Evolutionary conservation across 2,888 invertebrate species (phyloP).

Genomic region (Caenorhabditis sp.): DNA sequence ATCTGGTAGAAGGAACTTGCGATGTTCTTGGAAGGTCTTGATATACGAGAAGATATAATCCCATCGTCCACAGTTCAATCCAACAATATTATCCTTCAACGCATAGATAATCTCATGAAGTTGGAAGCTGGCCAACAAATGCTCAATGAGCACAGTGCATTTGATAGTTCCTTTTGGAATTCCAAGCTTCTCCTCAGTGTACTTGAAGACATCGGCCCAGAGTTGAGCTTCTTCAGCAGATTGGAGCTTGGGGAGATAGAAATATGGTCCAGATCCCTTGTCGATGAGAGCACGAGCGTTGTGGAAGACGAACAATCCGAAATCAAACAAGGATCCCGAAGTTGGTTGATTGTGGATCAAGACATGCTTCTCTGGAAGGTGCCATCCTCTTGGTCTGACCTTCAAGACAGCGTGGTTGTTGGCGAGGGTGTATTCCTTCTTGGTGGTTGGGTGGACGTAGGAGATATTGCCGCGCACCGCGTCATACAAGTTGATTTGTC

Average conservation of each 20-base stretch:
- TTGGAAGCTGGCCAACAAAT: conserved; percentile 78
- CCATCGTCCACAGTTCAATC: conserved; percentile 82
- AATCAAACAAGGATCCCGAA: conserved; percentile 79
- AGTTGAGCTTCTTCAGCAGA: conserved; percentile 78
- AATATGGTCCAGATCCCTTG: conserved; percentile 78
- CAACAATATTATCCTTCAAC: conserved; percentile 78
- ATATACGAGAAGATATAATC: conserved; percentile 74
- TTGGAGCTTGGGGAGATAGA: conserved; percentile 81
- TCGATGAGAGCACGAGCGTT: conserved; percentile 76
- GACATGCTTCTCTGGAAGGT: conserved; percentile 77
- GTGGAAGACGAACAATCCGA: conserved; percentile 79
- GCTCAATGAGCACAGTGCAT: conserved; percentile 81
- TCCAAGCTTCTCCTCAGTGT: conserved; percentile 74
- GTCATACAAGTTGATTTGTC: conserved; percentile 77
- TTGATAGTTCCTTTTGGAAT: conserved; percentile 78
- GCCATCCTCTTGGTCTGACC: conserved; percentile 81
- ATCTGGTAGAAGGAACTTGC: conserved; percentile 78
- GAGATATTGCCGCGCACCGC: conserved; percentile 74
- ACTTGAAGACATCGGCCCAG: conserved; percentile 80
- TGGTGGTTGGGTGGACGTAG: conserved; percentile 69
- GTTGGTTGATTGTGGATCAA: conserved; percentile 71
- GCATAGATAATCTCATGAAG: conserved; percentile 79
- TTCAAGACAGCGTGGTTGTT: conserved; percentile 77
- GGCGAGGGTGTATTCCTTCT: conserved; percentile 66
- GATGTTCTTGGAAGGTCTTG: conserved; percentile 73